Evolutionary conservation across 92 coral and sea anemone species (phyloP).

Genomic region (Porites cylindrica): DNA sequence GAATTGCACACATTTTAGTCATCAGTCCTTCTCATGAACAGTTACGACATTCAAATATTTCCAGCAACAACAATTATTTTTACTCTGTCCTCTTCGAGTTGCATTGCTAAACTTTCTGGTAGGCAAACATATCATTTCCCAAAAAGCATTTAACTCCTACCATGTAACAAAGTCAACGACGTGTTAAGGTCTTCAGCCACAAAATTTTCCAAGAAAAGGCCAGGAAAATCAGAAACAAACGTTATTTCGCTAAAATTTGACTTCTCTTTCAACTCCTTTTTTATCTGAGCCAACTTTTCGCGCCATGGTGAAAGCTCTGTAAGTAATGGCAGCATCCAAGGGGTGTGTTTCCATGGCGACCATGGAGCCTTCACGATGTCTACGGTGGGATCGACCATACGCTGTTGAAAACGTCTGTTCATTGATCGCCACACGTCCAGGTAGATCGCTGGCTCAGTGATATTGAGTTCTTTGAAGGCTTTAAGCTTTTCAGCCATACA

Average conservation of each 20-base stretch:
- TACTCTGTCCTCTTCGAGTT: too few species aligned
- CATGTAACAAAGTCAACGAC: slow-evolving; percentile 78
- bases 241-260: slow-evolving; percentile 88
- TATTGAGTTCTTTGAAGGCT: slow-evolving; percentile 70
- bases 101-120: too few species aligned
- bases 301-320: slow-evolving; percentile 96
- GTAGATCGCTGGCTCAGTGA: slow-evolving; percentile 89
- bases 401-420: slow-evolving; percentile 95
- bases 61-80: too few species aligned
- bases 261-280: slow-evolving; percentile 64
- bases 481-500: slow-evolving; percentile 90
- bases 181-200: slow-evolving; percentile 83
- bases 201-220: slow-evolving; percentile 88
- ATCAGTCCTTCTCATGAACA: too few species aligned
- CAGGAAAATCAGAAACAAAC: slow-evolving; percentile 97
- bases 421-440: slow-evolving; percentile 98
- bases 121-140: too few species aligned
- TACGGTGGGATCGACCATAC: slow-evolving; percentile 88
- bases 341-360: slow-evolving; percentile 85
- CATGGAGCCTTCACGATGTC: slow-evolving; percentile 90
- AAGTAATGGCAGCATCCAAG: slow-evolving; percentile 90
- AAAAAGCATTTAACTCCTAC: neutral
- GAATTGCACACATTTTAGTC: too few species aligned
- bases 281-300: slow-evolving; percentile 74
- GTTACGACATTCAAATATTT: too few species aligned